Conservation (phyloP, 92 coral and sea anemone genomes). For the Phymanthus crucifer region DNA sequence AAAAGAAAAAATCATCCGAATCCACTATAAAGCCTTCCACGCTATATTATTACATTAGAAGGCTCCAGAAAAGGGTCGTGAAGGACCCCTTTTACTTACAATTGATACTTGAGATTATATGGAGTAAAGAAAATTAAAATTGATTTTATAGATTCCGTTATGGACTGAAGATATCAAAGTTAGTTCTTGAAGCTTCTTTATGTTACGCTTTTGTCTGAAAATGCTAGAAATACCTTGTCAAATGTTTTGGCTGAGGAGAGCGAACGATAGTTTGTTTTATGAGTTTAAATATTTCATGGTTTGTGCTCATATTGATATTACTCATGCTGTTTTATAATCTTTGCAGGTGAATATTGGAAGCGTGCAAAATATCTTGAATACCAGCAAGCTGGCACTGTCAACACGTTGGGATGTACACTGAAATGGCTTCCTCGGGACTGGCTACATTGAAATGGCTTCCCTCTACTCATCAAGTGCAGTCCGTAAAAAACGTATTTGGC, state of each 20-base stretch:
- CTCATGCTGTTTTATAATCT: constrained; percentile 4
- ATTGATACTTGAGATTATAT: too few relatives aligned
- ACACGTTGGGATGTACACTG: not conserved
- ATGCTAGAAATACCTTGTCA: not conserved
- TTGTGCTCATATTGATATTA: constrained; percentile 19
- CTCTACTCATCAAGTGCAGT: not conserved
- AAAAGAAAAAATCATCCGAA: too few relatives aligned
- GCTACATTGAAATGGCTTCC: not conserved
- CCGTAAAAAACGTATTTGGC: not conserved
- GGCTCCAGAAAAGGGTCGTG: too few relatives aligned
- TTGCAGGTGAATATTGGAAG: constrained; percentile 17
- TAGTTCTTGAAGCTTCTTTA: too few relatives aligned
- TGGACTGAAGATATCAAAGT: too few relatives aligned
- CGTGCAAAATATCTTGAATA: not conserved
- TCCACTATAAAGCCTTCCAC: too few relatives aligned
- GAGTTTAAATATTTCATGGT: constrained; percentile 24
- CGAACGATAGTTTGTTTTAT: not conserved
- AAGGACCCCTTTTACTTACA: too few relatives aligned
- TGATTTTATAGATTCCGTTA: too few relatives aligned
- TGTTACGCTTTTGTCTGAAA: not conserved
- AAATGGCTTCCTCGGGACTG: not conserved
- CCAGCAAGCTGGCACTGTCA: not conserved
- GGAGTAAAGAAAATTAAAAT: too few relatives aligned
- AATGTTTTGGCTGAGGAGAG: not conserved
- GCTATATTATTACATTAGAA: too few relatives aligned